Base-by-base conservation (phyloP, 2,888 invertebrate genomes). In the Rhamphomyia laevipes region DNA sequence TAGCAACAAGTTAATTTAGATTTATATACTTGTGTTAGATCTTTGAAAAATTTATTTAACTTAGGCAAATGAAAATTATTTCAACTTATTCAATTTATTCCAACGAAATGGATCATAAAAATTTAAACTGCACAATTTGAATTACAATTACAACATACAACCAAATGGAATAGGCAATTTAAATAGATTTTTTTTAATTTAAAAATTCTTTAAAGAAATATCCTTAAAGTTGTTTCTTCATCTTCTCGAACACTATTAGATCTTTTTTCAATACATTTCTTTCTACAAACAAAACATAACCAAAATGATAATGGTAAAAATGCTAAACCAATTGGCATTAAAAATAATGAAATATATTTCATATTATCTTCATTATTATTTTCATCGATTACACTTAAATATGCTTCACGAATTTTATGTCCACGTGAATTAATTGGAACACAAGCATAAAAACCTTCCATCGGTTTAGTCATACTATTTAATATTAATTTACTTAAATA, bases 401-500 rank as follows among this genome's bases (percentile, higher is more conserved):
- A 66, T 4, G 65, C 64, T 46, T 70, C 68, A 2, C 63, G 56
- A 40, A 67, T 63, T 44, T 60, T 63, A 49, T 66, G 62, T 1
- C 71, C 71, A 2, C 58, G 60, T 56, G 65, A 66, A 49, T 63
- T 71, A 2, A 70, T 63, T 11, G 66, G 66, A 31, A 65, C 68
- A 50, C 70, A 70, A 6, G 67, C 67, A 52, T 69, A 70, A 43
- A 57, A 61, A 1, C 68, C 69, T 7, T 61, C 58, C 54, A 70
- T 67, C 16, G 59, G 46, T 12, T 55, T 46, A 0, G 60, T 57
- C 5, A 66, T 62, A 13, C 57, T 61, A 51, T 64, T 67, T 9
- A 71, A 46, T 27, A 69, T 65, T 17, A 70, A 56, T 56, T 61
- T 61, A 55, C 71, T 70, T 17, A 71, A 58, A 57, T 67, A 70